Evolutionary conservation across 2,888 invertebrate species (phyloP).

Genomic region (Athrips mouffetella): DNA sequence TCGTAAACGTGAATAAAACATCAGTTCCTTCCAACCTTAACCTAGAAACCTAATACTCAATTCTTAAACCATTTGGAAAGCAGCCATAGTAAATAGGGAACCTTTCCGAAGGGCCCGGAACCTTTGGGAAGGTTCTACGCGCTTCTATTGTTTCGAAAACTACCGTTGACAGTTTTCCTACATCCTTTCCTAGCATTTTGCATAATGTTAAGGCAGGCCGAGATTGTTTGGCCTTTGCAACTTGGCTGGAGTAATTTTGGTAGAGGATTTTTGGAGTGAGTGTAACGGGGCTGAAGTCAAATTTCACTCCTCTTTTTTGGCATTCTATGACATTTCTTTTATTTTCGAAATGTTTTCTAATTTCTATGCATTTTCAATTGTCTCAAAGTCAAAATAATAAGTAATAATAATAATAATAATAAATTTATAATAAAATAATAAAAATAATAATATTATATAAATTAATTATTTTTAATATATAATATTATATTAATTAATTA

Average conservation of each 20-base stretch:
- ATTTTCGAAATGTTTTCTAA: too few species aligned
- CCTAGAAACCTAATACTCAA: not conserved
- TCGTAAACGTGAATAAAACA: constrained; percentile 20
- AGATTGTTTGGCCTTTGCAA: constrained; percentile 38
- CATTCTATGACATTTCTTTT: too few species aligned
- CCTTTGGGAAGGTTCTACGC: constrained; percentile 2
- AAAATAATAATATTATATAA: too few species aligned
- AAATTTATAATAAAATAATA: too few species aligned
- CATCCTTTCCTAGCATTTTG: constrained; percentile 32
- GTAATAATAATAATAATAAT: too few species aligned
- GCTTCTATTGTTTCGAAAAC: constrained; percentile 28
- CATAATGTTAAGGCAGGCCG: constrained; percentile 36
- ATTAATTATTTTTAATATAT: too few species aligned
- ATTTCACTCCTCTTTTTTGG: too few species aligned
- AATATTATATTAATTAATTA: too few species aligned
- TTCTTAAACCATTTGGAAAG: not conserved
- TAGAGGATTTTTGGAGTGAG: not conserved
- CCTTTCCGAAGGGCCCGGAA: not conserved
- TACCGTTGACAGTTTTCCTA: constrained; percentile 26
- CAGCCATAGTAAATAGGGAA: not conserved
- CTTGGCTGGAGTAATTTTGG: constrained; percentile 2
- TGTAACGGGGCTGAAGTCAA: too few species aligned
- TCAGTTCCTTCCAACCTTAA: not conserved
- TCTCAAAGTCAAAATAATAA: too few species aligned
- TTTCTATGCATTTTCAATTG: too few species aligned